These are phyloP conservation scores for Temnothorax nylanderi DNA, from an alignment of 1,140 invertebrate species.

Conservation along the genomic window DNA sequence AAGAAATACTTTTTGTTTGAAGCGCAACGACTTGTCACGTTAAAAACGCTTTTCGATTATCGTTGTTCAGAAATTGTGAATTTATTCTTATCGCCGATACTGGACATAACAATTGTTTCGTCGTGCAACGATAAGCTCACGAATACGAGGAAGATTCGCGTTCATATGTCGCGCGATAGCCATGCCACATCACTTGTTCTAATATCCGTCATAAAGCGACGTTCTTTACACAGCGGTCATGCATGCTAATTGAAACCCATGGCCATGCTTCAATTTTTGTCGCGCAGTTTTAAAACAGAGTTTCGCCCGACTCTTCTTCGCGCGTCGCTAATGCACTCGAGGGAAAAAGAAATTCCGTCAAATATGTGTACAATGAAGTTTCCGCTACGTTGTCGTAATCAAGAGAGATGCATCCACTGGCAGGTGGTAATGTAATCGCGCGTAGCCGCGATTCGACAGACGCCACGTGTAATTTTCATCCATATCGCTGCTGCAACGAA, in stretches of 20 bases:
- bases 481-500: background rate
- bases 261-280: slow-evolving; percentile 60
- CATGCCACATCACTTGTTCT: slow-evolving; percentile 52
- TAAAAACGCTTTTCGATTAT: background rate
- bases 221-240: slow-evolving; percentile 66
- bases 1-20: background rate
- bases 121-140: background rate
- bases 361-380: background rate
- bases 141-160: background rate
- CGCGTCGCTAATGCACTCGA: background rate
- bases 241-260: slow-evolving; percentile 77
- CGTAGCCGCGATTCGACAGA: slow-evolving; percentile 1
- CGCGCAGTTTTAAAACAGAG: slow-evolving; percentile 55
- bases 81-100: slow-evolving; percentile 16
- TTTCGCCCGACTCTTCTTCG: slow-evolving; percentile 20
- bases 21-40: too few relatives aligned
- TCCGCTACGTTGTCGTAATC: too few relatives aligned
- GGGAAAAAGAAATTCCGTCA: background rate
- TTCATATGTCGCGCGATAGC: slow-evolving; percentile 33
- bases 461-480: slow-evolving; percentile 26
- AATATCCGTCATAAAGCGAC: slow-evolving; percentile 68
- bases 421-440: slow-evolving; percentile 20
- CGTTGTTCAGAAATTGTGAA: slow-evolving; percentile 5
- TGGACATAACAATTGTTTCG: slow-evolving; percentile 8
- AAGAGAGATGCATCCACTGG: background rate